These are phyloP conservation scores for Odontophorus gujanensis DNA, from an alignment of 2,113 vertebrate genomes.

Conservation along the genomic window DNA sequence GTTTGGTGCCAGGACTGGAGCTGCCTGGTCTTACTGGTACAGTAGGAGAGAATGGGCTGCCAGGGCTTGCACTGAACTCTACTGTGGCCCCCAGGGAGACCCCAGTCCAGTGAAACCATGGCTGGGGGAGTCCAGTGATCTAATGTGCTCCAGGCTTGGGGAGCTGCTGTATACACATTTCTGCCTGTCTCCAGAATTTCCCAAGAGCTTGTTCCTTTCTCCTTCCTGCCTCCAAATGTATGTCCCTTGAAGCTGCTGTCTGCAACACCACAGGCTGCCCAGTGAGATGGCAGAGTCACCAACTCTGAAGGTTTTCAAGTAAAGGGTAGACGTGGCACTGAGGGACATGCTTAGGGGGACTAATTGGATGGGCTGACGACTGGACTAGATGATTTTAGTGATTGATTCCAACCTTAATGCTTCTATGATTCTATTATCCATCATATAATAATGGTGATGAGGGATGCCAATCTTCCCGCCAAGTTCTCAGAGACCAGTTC, in stretches of 20 bases:
- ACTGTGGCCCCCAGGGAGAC: not conserved
- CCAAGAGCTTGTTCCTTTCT: not conserved
- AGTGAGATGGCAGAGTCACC: no score
- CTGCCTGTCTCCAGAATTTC: not conserved
- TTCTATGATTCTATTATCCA: no score
- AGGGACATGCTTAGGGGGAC: no score
- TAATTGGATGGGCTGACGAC: no score
- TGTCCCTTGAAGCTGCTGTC: not conserved
- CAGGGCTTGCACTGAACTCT: not conserved
- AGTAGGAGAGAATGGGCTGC: accelerated
- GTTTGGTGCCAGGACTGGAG: accelerated
- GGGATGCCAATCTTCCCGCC: not conserved
- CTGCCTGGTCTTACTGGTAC: not conserved
- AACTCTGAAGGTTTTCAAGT: no score
- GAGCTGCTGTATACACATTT: not conserved
- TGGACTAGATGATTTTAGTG: no score
- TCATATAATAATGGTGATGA: not conserved
- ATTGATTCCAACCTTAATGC: no score
- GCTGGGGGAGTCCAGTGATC: not conserved
- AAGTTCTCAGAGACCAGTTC: not conserved
- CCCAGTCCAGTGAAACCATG: not conserved
- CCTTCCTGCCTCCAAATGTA: not conserved
- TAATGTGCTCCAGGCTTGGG: not conserved
- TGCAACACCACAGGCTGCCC: not conserved
- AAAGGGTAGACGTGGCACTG: no score